Base-by-base conservation (phyloP, 2,797 vertebrate genomes). In the Gobio occitaniae region DNA sequence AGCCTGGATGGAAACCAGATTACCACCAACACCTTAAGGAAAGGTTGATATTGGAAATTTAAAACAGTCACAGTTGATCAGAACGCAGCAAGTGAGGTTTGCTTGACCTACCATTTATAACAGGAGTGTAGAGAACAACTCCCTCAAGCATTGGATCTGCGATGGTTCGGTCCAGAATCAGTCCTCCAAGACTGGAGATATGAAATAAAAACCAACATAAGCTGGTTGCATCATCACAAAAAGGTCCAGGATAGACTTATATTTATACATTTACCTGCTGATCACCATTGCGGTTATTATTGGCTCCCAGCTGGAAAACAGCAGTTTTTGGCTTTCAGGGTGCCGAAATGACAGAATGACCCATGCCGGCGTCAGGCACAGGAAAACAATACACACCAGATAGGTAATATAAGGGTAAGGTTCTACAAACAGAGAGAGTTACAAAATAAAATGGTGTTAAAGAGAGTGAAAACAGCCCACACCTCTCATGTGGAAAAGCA, bases 221-320 rank as follows among this genome's bases (percentile, higher is more conserved):
- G 25, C 15, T 70, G n/a, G 36, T 2, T 32, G 10, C 21, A 41
- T 13, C 48, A 59, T 69, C 12, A 59, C 29, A 44, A 44, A 69
- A 69, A 21, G 38, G 36, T 70, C 17, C 16, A 36, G 25, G 36
- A 3, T 41, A 61, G 59, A 29, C 25, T 36, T 76, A 56, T 41
- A 48, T 5, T 68, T 17, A 80, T 68, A 54, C 10, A 85, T 78
- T 78, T 25, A 99, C 97, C 98, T 99, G 95, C 98, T 99, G 86
- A 99, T 98, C 75, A 96, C 69, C 97, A 99, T 97, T 29, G 97
- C 97, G 81, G 96, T 98, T 70, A 99, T 96, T 90, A 99, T 96
- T 25, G 98, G 97, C 87, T 98, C 97, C 98, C 97, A 99, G 86
- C 97, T 96, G 44, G 96, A 96, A 79, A 95, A 93, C 36, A 99